A percentile compares a stretch with the other conserved stretches of the same genome.
phyloP scores from a whole-genome alignment of 1,140 invertebrate genomes.

The Brachystomella parvula region DNA sequence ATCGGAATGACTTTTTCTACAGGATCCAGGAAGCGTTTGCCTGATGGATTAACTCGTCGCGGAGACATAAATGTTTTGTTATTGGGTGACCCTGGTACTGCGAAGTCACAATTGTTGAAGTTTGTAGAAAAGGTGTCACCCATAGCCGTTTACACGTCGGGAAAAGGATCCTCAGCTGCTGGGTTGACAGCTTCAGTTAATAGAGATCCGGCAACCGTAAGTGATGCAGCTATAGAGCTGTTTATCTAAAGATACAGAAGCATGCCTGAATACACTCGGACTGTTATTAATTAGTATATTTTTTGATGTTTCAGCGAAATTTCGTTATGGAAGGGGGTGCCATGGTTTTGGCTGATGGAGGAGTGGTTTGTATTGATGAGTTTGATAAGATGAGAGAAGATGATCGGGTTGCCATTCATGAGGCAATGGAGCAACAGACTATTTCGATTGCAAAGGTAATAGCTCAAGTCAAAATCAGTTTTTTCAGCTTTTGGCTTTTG shows the following conservation, averaged over 20 bases:
- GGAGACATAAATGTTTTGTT: constrained; percentile 96
- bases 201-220: constrained; percentile 81
- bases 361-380: constrained; percentile 99
- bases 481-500: background rate
- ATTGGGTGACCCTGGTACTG: constrained; percentile 96
- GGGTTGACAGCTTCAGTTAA: constrained; percentile 96
- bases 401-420: constrained; percentile 97
- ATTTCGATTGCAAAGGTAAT: constrained; percentile 95
- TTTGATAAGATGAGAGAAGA: constrained; percentile 99
- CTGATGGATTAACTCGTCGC: constrained; percentile 87
- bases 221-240: constrained; percentile 23
- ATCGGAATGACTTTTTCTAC: too few relatives aligned
- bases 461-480: constrained; percentile 75
- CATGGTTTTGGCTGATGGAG: constrained; percentile 98
- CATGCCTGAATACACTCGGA: constrained; percentile 14
- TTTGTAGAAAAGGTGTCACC: constrained; percentile 95
- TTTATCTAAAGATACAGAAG: background rate
- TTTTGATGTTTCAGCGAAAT: constrained; percentile 61
- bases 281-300: constrained; percentile 24
- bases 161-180: constrained; percentile 97
- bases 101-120: constrained; percentile 95
- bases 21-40: constrained; percentile 75
- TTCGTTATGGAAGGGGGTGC: constrained; percentile 99
- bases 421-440: constrained; percentile 99
- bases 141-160: constrained; percentile 95